Percentiles rank a stretch among this genome's conserved stretches.
These are phyloP conservation scores for Tineola bisselliella DNA, from an alignment of 2,888 invertebrate genomes.

Conservation along the genomic window DNA sequence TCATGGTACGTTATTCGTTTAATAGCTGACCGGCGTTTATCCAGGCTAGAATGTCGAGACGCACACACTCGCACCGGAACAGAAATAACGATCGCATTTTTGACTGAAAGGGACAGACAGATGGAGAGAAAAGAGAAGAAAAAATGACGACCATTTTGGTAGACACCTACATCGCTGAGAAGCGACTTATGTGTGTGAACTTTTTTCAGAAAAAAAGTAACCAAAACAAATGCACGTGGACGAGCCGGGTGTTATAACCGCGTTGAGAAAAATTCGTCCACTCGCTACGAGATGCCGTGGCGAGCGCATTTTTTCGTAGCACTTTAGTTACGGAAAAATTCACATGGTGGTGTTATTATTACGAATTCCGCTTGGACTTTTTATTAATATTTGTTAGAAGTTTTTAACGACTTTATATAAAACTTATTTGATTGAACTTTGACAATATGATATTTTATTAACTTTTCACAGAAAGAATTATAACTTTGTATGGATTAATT, in stretches of 20 bases:
- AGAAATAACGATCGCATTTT: slow-evolving; percentile 70
- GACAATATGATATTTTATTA: too few species aligned
- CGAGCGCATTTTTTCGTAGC: slow-evolving; percentile 46
- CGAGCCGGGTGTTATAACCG: slow-evolving; percentile 59
- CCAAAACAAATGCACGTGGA: slow-evolving; percentile 69
- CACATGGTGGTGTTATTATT: slow-evolving; percentile 46
- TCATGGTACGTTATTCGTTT: slow-evolving; percentile 22
- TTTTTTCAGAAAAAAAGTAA: slow-evolving; percentile 63
- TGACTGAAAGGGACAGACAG: slow-evolving; percentile 68
- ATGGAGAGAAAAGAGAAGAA: slow-evolving; percentile 67
- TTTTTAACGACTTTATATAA: neutral
- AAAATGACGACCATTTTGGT: slow-evolving; percentile 68
- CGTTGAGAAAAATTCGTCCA: slow-evolving; percentile 50
- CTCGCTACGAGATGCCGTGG: slow-evolving; percentile 63
- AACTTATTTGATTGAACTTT: too few species aligned
- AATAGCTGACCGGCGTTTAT: slow-evolving; percentile 32
- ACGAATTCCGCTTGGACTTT: slow-evolving; percentile 15
- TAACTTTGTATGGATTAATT: too few species aligned
- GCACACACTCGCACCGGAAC: slow-evolving; percentile 64
- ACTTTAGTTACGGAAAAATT: slow-evolving; percentile 55
- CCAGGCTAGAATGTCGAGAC: slow-evolving; percentile 40
- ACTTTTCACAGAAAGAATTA: too few species aligned
- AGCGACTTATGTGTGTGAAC: slow-evolving; percentile 57
- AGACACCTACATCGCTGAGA: slow-evolving; percentile 56
- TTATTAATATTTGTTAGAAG: neutral